A percentile compares a stretch with the other conserved stretches of the same genome.
These are phyloP conservation scores for Junonia oenone DNA, from an alignment of 2,888 invertebrate genomes.

Conservation along the genomic window DNA sequence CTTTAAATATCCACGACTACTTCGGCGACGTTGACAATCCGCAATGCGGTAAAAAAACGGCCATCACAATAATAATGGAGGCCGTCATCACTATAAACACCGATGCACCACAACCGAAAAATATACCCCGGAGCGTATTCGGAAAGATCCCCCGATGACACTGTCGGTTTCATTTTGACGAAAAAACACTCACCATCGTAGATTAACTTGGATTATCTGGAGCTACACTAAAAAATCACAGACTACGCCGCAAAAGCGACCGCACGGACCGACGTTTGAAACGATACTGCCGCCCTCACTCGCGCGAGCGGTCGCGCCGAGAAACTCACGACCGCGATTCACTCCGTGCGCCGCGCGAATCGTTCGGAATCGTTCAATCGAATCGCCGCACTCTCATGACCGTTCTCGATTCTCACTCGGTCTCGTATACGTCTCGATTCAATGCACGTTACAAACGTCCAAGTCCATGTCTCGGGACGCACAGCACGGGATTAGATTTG, in stretches of 20 bases:
- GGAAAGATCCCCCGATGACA: slow-evolving; percentile 54
- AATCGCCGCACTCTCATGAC: slow-evolving; percentile 68
- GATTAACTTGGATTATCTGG: slow-evolving; percentile 81
- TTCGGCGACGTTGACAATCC: slow-evolving; percentile 53
- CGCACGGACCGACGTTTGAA: slow-evolving; percentile 76
- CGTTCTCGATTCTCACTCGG: slow-evolving; percentile 52
- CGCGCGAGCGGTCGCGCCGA: slow-evolving; percentile 73
- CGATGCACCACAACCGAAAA: slow-evolving; percentile 68
- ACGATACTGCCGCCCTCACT: slow-evolving; percentile 81
- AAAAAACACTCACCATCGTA: slow-evolving; percentile 80
- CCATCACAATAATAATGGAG: slow-evolving; percentile 79
- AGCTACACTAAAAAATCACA: slow-evolving; percentile 80
- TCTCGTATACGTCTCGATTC: slow-evolving; percentile 44
- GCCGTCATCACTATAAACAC: slow-evolving; percentile 78
- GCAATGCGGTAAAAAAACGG: slow-evolving; percentile 79
- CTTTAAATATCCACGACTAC: slow-evolving; percentile 36
- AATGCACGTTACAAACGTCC: slow-evolving; percentile 52
- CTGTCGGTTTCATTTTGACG: slow-evolving; percentile 58
- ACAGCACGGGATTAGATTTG: slow-evolving; percentile 81
- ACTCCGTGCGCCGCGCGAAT: slow-evolving; percentile 66
- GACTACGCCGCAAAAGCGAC: slow-evolving; percentile 79
- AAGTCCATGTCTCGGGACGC: slow-evolving; percentile 77
- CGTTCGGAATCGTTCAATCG: slow-evolving; percentile 70
- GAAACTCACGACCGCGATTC: slow-evolving; percentile 72
- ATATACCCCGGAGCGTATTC: slow-evolving; percentile 55